These are phyloP conservation scores for Clusia tigrina DNA, from an alignment of 2,888 invertebrate species.

Conservation along the genomic window DNA sequence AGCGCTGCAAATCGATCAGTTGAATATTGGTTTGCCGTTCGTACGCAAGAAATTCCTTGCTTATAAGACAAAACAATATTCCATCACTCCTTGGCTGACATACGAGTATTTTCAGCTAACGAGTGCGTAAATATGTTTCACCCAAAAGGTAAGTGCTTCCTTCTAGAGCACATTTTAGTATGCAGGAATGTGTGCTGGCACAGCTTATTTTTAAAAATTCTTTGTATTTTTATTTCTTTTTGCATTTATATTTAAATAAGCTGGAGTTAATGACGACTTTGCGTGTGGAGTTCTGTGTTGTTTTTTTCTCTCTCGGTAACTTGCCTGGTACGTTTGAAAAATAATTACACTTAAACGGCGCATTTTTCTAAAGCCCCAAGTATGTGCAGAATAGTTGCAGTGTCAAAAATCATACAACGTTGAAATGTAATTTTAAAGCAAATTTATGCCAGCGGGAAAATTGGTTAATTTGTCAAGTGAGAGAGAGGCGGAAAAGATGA, in stretches of 20 bases:
- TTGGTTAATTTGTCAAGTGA: constrained; percentile 6
- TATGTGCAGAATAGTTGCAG: constrained; percentile 1
- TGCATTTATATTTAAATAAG: constrained; percentile 34
- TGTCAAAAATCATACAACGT: too few relatives aligned
- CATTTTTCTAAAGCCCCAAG: constrained; percentile 27
- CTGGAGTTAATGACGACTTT: constrained; percentile 32
- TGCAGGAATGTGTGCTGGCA: constrained; percentile 2
- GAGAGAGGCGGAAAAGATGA: too few relatives aligned
- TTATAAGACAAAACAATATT: too few relatives aligned
- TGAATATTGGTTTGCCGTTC: too few relatives aligned
- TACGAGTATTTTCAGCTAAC: too few relatives aligned
- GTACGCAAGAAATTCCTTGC: too few relatives aligned
- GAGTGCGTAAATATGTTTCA: too few relatives aligned
- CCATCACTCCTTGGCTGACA: too few relatives aligned
- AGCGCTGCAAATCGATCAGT: too few relatives aligned
- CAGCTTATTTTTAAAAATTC: neutral
- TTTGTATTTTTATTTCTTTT: neutral
- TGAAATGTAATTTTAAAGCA: too few relatives aligned
- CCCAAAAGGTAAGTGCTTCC: too few relatives aligned
- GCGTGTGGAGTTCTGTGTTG: constrained; percentile 19
- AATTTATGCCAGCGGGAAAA: too few relatives aligned
- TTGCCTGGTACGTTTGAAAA: constrained; percentile 28
- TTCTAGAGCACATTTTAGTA: constrained; percentile 17
- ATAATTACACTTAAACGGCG: constrained; percentile 30
- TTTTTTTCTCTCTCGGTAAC: neutral